Conservation (phyloP, 2,888 invertebrate genomes). For the Chromoteleia sp. region DNA sequence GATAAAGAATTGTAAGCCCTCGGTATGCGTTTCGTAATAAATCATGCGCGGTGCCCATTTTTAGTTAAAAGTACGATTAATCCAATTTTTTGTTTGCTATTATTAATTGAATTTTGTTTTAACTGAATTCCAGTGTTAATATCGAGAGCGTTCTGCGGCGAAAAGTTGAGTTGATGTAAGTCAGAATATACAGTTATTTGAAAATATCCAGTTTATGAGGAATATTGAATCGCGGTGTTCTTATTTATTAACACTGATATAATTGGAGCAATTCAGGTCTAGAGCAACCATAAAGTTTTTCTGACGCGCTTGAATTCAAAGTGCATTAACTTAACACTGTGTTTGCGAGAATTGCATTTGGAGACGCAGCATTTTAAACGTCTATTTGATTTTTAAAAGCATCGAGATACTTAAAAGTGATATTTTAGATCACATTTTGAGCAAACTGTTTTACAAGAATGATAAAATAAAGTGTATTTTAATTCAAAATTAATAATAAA, state of each 20-base stretch:
- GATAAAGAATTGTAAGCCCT: too few relatives aligned
- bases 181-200: conserved; percentile 19
- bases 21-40: too few relatives aligned
- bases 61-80: too few relatives aligned
- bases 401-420: neutral
- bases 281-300: conserved; percentile 12
- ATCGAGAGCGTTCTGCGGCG: neutral
- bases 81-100: neutral
- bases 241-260: conserved; percentile 17
- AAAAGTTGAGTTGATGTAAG: conserved; percentile 11
- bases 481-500: too few relatives aligned
- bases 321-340: neutral
- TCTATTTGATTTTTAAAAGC: neutral
- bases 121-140: neutral
- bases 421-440: too few relatives aligned
- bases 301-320: neutral
- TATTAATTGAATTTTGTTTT: neutral
- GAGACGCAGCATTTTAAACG: neutral
- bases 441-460: too few relatives aligned
- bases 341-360: neutral
- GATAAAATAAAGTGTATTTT: too few relatives aligned
- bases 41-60: too few relatives aligned
- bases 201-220: conserved; percentile 25
- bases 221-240: conserved; percentile 15
- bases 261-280: conserved; percentile 19